Evolutionary conservation across 2,113 vertebrate species (phyloP).

Genomic region (Myocastor coypus): DNA sequence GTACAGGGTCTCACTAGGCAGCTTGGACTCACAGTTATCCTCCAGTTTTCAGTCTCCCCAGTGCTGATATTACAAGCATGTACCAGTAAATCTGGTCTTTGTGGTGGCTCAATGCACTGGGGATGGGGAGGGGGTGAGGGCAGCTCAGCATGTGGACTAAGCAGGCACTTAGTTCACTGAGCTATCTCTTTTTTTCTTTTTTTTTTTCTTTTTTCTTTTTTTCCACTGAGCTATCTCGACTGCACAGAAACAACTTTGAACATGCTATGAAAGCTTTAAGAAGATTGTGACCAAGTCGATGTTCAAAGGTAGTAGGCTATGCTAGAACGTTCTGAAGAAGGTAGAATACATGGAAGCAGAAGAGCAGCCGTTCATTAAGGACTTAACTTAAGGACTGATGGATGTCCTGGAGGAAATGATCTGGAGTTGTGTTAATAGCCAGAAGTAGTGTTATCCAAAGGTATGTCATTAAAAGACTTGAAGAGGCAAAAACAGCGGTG

Average conservation of each 20-base stretch:
- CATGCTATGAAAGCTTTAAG: neutral
- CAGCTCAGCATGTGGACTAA: no score
- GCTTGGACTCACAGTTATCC: no score
- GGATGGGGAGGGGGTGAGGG: no score
- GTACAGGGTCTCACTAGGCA: no score
- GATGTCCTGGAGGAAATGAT: neutral
- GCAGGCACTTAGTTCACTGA: no score
- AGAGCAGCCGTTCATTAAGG: neutral
- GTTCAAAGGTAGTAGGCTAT: neutral
- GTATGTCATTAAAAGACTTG: neutral
- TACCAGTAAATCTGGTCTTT: no score
- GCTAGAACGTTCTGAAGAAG: neutral
- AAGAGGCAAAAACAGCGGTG: neutral
- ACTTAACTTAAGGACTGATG: neutral
- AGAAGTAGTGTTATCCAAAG: constrained; percentile 16
- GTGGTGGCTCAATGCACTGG: no score
- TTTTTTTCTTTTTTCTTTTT: no score
- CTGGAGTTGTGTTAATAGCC: neutral
- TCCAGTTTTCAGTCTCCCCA: no score
- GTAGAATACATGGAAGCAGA: neutral
- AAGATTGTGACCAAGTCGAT: neutral
- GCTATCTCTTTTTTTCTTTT: no score
- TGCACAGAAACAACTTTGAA: neutral
- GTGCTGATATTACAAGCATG: no score
- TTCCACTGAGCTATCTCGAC: no score